Conservation (phyloP, 2,888 invertebrate species). For the Idaea aversata region DNA sequence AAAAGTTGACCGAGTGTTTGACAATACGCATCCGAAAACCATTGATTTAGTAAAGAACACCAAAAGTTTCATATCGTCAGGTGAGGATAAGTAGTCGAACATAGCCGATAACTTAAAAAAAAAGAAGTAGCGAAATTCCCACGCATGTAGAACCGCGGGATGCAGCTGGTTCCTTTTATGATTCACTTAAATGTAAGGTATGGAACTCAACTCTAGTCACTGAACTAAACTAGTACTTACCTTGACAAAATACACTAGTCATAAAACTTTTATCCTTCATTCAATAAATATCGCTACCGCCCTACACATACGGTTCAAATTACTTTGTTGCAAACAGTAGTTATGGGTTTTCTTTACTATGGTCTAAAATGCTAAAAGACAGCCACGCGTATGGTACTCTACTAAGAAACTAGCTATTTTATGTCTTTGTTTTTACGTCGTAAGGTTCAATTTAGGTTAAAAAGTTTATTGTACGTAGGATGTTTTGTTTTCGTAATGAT, state of each 20-base stretch:
- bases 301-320: background rate
- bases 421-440: slow-evolving; percentile 22
- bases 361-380: slow-evolving; percentile 16
- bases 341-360: background rate
- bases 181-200: background rate
- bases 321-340: background rate
- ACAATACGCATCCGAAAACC: too few relatives aligned
- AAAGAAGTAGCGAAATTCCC: background rate
- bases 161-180: background rate
- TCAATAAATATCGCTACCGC: background rate
- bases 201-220: background rate
- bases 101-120: background rate
- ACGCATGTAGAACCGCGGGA: background rate
- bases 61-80: too few relatives aligned
- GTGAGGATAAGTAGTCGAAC: background rate
- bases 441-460: slow-evolving; percentile 45
- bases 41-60: too few relatives aligned
- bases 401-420: slow-evolving; percentile 36
- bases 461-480: slow-evolving; percentile 38
- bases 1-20: too few relatives aligned
- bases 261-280: background rate
- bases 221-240: background rate
- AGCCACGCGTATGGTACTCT: slow-evolving; percentile 45
- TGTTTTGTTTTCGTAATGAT: slow-evolving; percentile 33
- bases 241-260: background rate